These are phyloP conservation scores for Seira musarum DNA, from an alignment of 2,888 invertebrate genomes.

Conservation along the genomic window DNA sequence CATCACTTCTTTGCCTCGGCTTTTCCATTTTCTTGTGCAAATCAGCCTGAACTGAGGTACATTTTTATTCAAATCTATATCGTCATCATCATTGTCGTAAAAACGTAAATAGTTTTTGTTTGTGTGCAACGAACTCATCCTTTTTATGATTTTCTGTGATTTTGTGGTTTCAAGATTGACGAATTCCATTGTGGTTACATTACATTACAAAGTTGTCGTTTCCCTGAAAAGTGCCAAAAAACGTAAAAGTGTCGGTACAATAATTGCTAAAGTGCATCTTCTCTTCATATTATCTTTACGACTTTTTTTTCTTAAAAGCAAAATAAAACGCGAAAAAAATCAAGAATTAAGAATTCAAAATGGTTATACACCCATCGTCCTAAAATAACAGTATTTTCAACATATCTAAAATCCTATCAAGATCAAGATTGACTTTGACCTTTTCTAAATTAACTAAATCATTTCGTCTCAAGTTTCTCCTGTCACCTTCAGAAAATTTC, in stretches of 20 bases:
- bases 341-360: too few species aligned
- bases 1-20: too few species aligned
- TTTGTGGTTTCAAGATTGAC: too few species aligned
- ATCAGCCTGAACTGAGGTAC: neutral
- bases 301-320: neutral
- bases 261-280: neutral
- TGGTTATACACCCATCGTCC: too few species aligned
- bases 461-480: constrained; percentile 2
- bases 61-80: neutral
- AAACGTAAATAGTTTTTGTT: neutral
- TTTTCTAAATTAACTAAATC: neutral
- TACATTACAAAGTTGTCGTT: too few species aligned
- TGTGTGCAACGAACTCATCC: neutral
- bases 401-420: too few species aligned
- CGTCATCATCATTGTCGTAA: too few species aligned
- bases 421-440: constrained; percentile 4
- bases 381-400: too few species aligned
- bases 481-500: neutral
- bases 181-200: too few species aligned
- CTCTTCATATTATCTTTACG: neutral
- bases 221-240: neutral
- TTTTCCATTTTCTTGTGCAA: constrained; percentile 8
- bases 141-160: neutral
- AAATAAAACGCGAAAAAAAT: too few species aligned
- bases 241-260: neutral